These are phyloP conservation scores for Dromaius novaehollandiae DNA, from an alignment of 2,113 vertebrate genomes.

Conservation along the genomic window DNA sequence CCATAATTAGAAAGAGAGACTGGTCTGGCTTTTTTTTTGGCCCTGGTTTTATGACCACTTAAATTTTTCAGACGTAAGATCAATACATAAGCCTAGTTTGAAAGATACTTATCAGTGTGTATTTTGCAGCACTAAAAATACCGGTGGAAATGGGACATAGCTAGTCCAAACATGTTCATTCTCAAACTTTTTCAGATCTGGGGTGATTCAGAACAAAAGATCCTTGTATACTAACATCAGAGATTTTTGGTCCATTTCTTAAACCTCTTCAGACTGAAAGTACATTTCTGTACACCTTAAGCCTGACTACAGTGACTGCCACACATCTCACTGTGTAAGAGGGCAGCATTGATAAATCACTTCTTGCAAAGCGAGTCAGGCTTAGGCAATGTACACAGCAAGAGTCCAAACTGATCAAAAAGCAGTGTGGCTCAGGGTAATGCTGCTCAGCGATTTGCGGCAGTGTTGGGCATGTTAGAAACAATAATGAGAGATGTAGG, in stretches of 20 bases:
- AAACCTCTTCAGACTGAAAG: neutral
- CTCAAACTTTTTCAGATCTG: neutral
- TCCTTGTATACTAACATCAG: neutral
- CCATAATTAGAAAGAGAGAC: constrained; percentile 23
- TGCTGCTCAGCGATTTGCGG: neutral
- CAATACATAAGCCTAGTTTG: constrained; percentile 26
- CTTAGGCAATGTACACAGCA: neutral
- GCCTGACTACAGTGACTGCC: neutral
- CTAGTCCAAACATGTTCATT: neutral
- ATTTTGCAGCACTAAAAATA: neutral
- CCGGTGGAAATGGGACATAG: neutral
- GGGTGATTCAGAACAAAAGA: neutral
- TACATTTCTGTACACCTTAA: neutral
- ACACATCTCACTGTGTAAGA: neutral
- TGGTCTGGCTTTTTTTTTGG: neutral
- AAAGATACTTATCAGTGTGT: neutral
- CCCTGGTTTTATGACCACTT: neutral
- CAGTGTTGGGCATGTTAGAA: neutral
- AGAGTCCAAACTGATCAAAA: constrained; percentile 34
- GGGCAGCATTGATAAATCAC: neutral
- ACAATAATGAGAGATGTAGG: neutral
- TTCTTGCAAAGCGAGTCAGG: neutral
- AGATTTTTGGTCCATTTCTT: neutral
- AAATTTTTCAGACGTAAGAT: constrained; percentile 32
- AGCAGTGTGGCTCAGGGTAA: neutral